These are phyloP conservation scores for Zaprionus camerounensis DNA, from an alignment of 1,140 invertebrate species.

Conservation along the genomic window DNA sequence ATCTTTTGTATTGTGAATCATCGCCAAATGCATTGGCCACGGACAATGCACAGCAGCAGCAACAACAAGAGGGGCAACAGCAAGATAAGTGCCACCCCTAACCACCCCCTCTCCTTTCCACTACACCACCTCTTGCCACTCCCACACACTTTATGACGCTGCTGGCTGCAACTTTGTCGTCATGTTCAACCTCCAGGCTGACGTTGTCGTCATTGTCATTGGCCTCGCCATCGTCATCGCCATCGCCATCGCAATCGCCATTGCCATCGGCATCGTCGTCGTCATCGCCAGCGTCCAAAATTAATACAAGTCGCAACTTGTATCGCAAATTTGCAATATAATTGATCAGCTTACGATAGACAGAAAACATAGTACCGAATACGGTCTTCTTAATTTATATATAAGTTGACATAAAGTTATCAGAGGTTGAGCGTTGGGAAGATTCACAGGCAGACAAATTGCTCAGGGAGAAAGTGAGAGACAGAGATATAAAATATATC, in stretches of 20 bases:
- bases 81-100: constrained; percentile 51
- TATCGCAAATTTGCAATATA: constrained; percentile 3
- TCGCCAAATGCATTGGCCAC: constrained; percentile 72
- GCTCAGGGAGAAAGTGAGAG: too few species aligned
- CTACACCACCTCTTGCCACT: not conserved
- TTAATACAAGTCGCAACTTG: not conserved
- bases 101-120: not conserved
- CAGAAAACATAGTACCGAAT: not conserved
- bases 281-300: not conserved
- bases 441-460: not conserved
- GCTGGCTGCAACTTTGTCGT: constrained; percentile 16
- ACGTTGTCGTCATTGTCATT: constrained; percentile 26
- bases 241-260: constrained; percentile 24
- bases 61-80: not conserved
- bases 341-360: not conserved
- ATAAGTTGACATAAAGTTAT: not conserved
- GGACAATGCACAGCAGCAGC: constrained; percentile 58
- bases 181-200: constrained; percentile 23
- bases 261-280: constrained; percentile 17
- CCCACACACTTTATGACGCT: constrained; percentile 10
- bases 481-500: not conserved
- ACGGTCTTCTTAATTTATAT: not conserved
- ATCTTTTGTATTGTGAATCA: constrained; percentile 78
- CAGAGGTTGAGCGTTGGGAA: not conserved
- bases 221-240: constrained; percentile 15